Conservation (phyloP, 1,140 invertebrate species). For the Maconellicoccus hirsutus region DNA sequence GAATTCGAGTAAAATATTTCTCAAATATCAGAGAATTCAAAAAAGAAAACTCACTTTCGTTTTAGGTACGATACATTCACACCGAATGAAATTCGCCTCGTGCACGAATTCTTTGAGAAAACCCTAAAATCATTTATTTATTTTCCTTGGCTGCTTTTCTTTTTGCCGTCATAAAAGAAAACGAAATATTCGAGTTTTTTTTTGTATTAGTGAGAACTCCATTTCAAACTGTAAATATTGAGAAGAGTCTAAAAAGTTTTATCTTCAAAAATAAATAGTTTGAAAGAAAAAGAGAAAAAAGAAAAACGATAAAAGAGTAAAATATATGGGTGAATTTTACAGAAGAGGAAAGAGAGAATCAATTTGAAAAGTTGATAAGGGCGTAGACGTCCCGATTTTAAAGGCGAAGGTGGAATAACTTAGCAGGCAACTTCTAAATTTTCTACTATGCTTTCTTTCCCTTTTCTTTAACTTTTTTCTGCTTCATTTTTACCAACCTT, state of each 20-base stretch:
- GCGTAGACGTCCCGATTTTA: constrained; percentile 15
- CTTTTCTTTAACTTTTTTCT: neutral
- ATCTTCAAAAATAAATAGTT: constrained; percentile 21
- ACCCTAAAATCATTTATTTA: constrained; percentile 3
- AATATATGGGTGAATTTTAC: constrained; percentile 8
- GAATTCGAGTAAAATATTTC: too few relatives aligned
- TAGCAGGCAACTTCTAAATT: constrained; percentile 16
- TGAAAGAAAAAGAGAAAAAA: constrained; percentile 5
- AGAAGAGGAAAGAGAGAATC: constrained; percentile 18
- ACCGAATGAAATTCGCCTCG: constrained; percentile 1
- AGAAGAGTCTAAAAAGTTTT: constrained; percentile 22
- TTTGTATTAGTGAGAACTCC: constrained; percentile 14
- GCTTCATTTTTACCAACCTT: neutral
- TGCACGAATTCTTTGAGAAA: neutral
- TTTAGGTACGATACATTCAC: neutral
- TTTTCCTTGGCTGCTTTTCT: constrained; percentile 11
- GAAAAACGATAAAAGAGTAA: constrained; percentile 15
- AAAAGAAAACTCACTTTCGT: neutral
- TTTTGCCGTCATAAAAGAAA: constrained; percentile 2
- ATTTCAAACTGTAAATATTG: constrained; percentile 22
- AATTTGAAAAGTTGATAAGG: constrained; percentile 20
- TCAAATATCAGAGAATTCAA: neutral
- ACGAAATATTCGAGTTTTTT: constrained; percentile 11
- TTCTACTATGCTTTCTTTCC: neutral
- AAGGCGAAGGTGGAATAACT: constrained; percentile 18